Evolutionary conservation across 2,113 vertebrate genomes (phyloP).

Genomic region (Xiphophorus hellerii): DNA sequence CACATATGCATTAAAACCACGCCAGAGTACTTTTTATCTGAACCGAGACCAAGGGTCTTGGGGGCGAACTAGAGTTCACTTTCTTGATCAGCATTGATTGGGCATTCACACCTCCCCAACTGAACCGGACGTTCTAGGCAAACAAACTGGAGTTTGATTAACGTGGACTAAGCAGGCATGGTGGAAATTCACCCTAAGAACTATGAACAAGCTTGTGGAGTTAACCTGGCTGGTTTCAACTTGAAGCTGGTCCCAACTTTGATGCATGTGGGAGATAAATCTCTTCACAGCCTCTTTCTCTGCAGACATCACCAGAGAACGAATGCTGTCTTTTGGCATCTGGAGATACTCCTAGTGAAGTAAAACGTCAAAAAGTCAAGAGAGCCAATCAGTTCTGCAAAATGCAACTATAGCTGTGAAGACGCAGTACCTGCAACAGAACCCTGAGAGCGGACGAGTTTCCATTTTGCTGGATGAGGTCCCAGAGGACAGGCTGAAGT

Average conservation of each 20-base stretch:
- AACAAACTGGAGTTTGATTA: too few relatives aligned
- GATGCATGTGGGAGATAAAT: constrained; percentile 86
- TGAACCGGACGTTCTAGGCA: too few relatives aligned
- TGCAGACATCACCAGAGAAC: constrained; percentile 84
- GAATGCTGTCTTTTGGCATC: constrained; percentile 86
- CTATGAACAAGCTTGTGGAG: not conserved
- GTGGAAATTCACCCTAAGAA: too few relatives aligned
- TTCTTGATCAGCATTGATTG: too few relatives aligned
- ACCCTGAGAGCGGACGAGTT: constrained; percentile 82
- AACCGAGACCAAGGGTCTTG: too few relatives aligned
- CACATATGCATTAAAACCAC: too few relatives aligned
- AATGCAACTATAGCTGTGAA: not conserved
- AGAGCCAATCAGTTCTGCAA: constrained; percentile 1
- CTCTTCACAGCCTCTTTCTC: constrained; percentile 84
- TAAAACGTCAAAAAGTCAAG: constrained; percentile 1
- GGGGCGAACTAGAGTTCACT: too few relatives aligned
- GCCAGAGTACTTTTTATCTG: too few relatives aligned
- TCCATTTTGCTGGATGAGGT: constrained; percentile 85
- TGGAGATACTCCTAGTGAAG: constrained; percentile 83
- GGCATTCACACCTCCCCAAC: too few relatives aligned
- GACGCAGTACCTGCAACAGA: constrained; percentile 83
- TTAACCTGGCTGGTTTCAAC: constrained; percentile 80
- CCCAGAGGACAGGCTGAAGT: constrained; percentile 85
- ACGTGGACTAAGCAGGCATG: too few relatives aligned
- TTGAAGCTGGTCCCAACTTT: constrained; percentile 84